These are phyloP conservation scores for Cataglyphis cursor DNA, from an alignment of 2,888 invertebrate species.

Conservation along the genomic window DNA sequence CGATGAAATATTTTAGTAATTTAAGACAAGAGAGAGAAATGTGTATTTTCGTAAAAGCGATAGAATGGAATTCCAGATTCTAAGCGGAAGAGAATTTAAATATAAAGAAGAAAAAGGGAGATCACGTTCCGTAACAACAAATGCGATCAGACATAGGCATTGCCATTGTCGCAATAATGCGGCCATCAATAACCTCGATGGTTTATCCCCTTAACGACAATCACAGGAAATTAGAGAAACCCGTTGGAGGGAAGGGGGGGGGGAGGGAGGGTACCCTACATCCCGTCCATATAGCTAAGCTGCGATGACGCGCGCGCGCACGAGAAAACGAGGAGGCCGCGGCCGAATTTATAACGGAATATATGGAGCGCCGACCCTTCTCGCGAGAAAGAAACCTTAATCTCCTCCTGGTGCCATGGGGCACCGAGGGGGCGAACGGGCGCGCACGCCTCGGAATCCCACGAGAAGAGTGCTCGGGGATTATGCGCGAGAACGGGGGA, in stretches of 20 bases:
- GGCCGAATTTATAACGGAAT: conserved; percentile 55
- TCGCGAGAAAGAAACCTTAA: conserved; percentile 43
- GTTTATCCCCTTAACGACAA: conserved; percentile 32
- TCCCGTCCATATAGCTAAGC: background rate
- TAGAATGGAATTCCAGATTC: background rate
- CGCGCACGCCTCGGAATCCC: conserved; percentile 41
- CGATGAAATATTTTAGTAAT: too few relatives aligned
- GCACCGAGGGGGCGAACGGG: conserved; percentile 17
- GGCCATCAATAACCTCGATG: conserved; percentile 30
- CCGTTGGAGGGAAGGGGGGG: background rate
- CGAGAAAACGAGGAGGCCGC: background rate
- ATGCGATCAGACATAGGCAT: conserved; percentile 13
- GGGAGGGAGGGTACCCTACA: background rate
- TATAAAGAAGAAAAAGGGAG: background rate
- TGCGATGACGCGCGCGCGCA: background rate
- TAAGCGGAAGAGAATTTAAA: background rate
- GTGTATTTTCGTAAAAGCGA: background rate
- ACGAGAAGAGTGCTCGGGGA: conserved; percentile 40
- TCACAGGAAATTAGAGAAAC: conserved; percentile 19
- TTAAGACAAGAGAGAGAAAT: background rate
- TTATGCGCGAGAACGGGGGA: conserved; percentile 46
- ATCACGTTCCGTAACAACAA: background rate
- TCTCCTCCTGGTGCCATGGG: conserved; percentile 22
- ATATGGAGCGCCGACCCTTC: conserved; percentile 49
- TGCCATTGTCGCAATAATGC: conserved; percentile 26